Evolutionary conservation across 2,888 invertebrate species (phyloP).

Genomic region (Drosophila percnosoma): DNA sequence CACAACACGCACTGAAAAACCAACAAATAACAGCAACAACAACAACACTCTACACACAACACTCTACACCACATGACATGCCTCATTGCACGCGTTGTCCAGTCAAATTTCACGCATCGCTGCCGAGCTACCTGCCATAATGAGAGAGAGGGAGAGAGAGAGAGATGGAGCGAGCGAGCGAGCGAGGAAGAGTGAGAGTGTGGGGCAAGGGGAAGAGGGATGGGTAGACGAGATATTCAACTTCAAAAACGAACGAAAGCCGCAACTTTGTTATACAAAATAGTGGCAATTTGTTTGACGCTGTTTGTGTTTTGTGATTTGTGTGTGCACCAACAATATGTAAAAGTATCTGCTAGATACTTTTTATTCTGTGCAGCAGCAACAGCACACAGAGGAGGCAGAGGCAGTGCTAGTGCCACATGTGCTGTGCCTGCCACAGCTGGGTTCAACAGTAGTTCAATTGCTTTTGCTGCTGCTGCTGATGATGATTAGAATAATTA

Average conservation of each 20-base stretch:
- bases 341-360: conserved; percentile 37
- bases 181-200: not conserved
- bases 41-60: conserved; percentile 13
- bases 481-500: conserved; percentile 66
- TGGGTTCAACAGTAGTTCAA: conserved; percentile 76
- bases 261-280: conserved; percentile 73
- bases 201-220: not conserved
- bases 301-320: conserved; percentile 52
- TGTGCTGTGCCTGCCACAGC: conserved; percentile 43
- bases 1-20: conserved; percentile 33
- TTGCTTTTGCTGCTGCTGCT: conserved; percentile 46
- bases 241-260: conserved; percentile 32
- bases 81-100: conserved; percentile 68
- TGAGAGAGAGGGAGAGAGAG: not conserved
- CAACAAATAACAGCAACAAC: conserved; percentile 16
- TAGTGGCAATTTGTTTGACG: conserved; percentile 64
- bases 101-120: conserved; percentile 67
- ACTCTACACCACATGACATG: conserved; percentile 42
- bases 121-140: conserved; percentile 30
- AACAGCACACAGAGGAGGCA: not conserved
- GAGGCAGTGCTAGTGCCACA: conserved; percentile 31
- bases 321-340: conserved; percentile 38
- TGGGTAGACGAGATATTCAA: conserved; percentile 3
- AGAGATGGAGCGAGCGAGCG: not conserved
- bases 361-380: conserved; percentile 19